Base-by-base conservation (phyloP, 2,888 invertebrate genomes). In the Drosophila koepferae region DNA sequence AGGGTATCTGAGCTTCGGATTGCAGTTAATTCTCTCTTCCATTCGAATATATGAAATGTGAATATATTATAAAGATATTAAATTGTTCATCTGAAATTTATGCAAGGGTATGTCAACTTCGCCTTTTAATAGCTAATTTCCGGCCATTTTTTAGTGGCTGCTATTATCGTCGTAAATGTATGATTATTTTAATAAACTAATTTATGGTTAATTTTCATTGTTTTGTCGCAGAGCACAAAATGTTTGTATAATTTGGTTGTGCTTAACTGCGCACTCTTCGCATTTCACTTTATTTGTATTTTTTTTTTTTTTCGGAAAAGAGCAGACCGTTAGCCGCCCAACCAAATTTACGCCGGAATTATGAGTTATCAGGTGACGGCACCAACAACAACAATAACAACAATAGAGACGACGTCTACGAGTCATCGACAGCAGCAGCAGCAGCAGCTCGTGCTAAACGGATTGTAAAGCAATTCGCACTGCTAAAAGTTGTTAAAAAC, bases 391-490 rank as follows among this genome's bases (percentile, higher is more conserved):
- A 14, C 31, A 28, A 12, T 34, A 20, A 12, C 16, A 51, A n/a
- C 28, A 16, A n/a, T n/a, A n/a, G 3, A 1, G 4, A 12, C 18
- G 36, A 5, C 23, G 40, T 10, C 23, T 18, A 3, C 49, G 28
- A 72, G 49, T 76, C 79, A 77, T 73, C 65, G 62, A 53, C 60
- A 56, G 60, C 61, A 41, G 46, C 60, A 56, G 60, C 61, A 41
- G 46, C 31, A 28, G 6, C 31, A 28, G 44, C 12, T 40, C 28
- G 18, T 9, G 46, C 23, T 51, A 46, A 41, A 48, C 55, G 56
- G 31, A 67, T 78, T 69, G 66, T 75, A 72, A 83, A 82, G 44
- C 44, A 71, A 76, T 75, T 80, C 36, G 56, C 43, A 66, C 10
- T 12, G 38, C 61, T 67, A 63, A 31, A 48, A 63, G 40, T 61